Percentiles rank a stretch among this genome's conserved stretches.
Evolutionary conservation across 2,888 invertebrate species (phyloP).

Genomic region (Epiperipatus broadwayi): DNA sequence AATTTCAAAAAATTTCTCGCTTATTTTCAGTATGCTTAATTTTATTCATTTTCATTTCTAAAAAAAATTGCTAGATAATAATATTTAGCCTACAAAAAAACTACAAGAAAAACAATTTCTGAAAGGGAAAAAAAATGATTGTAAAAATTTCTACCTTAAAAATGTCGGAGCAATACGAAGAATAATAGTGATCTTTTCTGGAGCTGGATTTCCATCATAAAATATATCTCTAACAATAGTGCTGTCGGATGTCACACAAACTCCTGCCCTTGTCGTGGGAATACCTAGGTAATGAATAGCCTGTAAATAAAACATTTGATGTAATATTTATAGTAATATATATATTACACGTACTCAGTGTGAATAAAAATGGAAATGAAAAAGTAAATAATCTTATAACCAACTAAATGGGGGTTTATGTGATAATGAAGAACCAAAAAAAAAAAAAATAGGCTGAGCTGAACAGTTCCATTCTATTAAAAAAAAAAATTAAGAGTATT

Average conservation of each 20-base stretch:
- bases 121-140: too few species aligned
- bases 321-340: neutral
- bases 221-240: conserved; percentile 39
- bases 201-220: conserved; percentile 38
- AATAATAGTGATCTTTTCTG: conserved; percentile 39
- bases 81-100: conserved; percentile 7
- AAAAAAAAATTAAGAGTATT: too few species aligned
- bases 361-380: neutral
- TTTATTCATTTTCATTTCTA: neutral
- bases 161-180: conserved; percentile 38
- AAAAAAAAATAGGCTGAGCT: too few species aligned
- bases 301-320: conserved; percentile 22
- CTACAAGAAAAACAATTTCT: too few species aligned
- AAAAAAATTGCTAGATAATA: too few species aligned
- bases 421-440: too few species aligned
- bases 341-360: neutral
- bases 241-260: conserved; percentile 40
- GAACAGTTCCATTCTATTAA: too few species aligned
- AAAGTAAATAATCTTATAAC: too few species aligned
- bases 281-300: conserved; percentile 30
- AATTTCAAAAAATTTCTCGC: too few species aligned
- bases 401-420: too few species aligned
- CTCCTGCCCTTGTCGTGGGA: conserved; percentile 34
- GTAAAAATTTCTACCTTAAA: conserved; percentile 27
- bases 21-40: neutral